Evolutionary conservation across 2,113 vertebrate genomes (phyloP).

Genomic region (Henicopernis longicauda): DNA sequence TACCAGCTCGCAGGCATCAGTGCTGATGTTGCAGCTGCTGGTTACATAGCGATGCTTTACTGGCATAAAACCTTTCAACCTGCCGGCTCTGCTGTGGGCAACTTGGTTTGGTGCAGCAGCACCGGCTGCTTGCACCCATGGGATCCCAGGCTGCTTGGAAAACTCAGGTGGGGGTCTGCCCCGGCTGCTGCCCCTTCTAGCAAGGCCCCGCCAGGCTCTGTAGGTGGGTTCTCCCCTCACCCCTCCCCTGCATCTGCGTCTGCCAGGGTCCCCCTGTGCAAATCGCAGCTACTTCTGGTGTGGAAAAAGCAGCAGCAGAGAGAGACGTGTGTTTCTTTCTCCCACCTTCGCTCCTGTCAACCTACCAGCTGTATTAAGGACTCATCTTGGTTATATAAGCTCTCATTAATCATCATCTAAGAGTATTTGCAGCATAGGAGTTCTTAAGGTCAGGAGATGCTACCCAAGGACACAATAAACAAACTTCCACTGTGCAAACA

Average conservation of each 20-base stretch:
- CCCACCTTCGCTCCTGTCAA: constrained; percentile 23
- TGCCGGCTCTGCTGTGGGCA: not conserved
- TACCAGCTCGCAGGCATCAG: not conserved
- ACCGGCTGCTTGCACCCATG: rapidly evolving
- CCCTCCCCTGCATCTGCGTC: not conserved
- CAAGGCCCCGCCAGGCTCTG: rapidly evolving
- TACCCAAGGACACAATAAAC: not conserved
- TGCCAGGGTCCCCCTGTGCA: not conserved
- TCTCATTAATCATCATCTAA: constrained; percentile 14
- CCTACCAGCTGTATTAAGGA: not conserved
- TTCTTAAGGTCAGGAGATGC: constrained; percentile 5
- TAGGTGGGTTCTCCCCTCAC: not conserved
- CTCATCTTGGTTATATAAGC: not conserved
- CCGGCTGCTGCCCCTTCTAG: not conserved
- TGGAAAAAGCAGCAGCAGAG: not conserved
- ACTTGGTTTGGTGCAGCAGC: not conserved
- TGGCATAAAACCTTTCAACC: not conserved
- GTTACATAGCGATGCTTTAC: not conserved
- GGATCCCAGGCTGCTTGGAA: not conserved
- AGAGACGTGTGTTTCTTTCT: not conserved
- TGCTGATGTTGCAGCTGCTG: not conserved
- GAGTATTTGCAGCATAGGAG: not conserved
- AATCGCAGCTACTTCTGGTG: not conserved
- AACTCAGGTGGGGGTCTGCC: not conserved
- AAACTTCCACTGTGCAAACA: not conserved